phyloP scores from a whole-genome alignment of 2,888 invertebrate species.

The Ophion ventricosus region DNA sequence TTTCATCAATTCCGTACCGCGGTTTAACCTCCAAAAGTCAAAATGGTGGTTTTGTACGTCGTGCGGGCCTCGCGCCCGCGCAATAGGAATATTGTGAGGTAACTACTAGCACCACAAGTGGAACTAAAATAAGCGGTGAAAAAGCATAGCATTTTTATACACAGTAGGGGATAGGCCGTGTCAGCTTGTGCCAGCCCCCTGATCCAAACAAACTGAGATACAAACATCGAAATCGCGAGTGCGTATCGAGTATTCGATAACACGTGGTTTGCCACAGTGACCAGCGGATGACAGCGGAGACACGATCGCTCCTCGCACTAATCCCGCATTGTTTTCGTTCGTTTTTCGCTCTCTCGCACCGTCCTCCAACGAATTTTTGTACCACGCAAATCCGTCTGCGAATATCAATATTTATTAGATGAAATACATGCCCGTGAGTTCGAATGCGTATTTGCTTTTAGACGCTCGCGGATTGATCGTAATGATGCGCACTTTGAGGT shows the following conservation, averaged over 20 bases:
- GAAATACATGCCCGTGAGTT: constrained; percentile 76
- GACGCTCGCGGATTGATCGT: background rate
- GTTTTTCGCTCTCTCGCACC: background rate
- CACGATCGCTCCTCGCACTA: background rate
- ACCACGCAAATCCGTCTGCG: background rate
- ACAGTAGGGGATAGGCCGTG: too few relatives aligned
- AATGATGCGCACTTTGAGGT: background rate
- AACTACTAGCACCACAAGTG: too few relatives aligned
- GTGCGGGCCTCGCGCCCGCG: too few relatives aligned
- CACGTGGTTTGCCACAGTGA: background rate
- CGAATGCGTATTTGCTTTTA: background rate
- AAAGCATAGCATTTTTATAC: too few relatives aligned
- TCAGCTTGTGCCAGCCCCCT: too few relatives aligned
- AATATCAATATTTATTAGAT: constrained; percentile 65
- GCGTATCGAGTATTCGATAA: background rate
- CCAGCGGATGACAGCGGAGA: background rate
- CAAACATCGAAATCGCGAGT: background rate
- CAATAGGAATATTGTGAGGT: too few relatives aligned
- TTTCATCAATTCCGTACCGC: too few relatives aligned
- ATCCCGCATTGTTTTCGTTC: background rate
- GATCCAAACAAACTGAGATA: too few relatives aligned
- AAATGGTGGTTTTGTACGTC: too few relatives aligned
- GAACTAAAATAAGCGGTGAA: too few relatives aligned
- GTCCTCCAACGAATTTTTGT: background rate
- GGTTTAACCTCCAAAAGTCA: too few relatives aligned